These are phyloP conservation scores for Hippocampus barbouri DNA, from an alignment of 2,113 vertebrate genomes.

Conservation along the genomic window DNA sequence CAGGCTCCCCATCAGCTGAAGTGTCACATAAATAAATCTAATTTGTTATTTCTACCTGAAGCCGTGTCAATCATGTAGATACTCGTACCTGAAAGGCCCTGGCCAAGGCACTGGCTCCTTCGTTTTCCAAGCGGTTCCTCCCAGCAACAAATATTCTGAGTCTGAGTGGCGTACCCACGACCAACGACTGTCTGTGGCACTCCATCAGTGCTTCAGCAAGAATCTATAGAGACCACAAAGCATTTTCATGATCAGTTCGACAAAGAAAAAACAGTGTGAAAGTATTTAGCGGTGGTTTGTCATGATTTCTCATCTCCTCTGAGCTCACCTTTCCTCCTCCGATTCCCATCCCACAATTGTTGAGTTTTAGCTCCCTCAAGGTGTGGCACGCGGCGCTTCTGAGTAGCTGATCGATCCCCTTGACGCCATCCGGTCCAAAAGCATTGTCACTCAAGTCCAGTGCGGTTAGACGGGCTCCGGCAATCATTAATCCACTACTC, in stretches of 20 bases:
- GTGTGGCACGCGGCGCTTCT: conserved; percentile 85
- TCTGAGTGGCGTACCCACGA: conserved; percentile 76
- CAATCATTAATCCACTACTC: conserved; percentile 82
- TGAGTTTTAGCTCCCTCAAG: conserved; percentile 85
- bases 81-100: conserved; percentile 84
- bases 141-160: conserved; percentile 90
- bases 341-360: conserved; percentile 97
- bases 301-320: not conserved
- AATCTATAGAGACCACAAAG: conserved; percentile 73
- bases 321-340: conserved; percentile 89
- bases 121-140: conserved; percentile 94
- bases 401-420: conserved; percentile 85
- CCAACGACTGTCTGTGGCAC: conserved; percentile 81
- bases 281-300: not conserved
- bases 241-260: fast-evolving
- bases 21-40: not conserved
- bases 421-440: conserved; percentile 92
- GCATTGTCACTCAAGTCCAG: conserved; percentile 96
- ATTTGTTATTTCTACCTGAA: not conserved
- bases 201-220: conserved; percentile 85
- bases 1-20: conserved; percentile 86
- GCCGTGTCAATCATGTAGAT: not conserved
- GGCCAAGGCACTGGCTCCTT: conserved; percentile 88
- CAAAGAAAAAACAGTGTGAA: not conserved
- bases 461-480: conserved; percentile 84